Evolutionary conservation across 2,888 invertebrate species (phyloP).

Genomic region (Helobdella robusta): DNA sequence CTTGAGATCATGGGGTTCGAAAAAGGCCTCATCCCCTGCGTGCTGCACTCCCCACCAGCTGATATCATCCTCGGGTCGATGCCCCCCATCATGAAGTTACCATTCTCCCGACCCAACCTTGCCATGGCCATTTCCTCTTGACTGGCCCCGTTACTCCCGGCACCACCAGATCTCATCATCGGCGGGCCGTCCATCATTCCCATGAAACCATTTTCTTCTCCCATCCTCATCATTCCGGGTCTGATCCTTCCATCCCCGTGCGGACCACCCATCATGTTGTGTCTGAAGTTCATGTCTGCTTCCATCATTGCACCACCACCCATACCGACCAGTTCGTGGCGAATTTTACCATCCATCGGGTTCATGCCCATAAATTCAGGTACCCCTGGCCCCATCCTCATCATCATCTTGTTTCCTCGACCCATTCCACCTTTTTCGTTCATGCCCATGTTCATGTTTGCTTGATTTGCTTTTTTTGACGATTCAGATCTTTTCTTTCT

Average conservation of each 20-base stretch:
- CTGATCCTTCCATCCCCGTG: conserved; percentile 19
- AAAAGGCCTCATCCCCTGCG: too few species aligned
- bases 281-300: conserved; percentile 10
- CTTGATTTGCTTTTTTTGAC: conserved; percentile 17
- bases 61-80: not conserved
- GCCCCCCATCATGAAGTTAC: conserved; percentile 7
- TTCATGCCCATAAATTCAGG: conserved; percentile 18
- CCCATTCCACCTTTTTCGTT: not conserved
- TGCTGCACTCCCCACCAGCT: not conserved
- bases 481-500: conserved; percentile 28
- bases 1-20: too few species aligned
- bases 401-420: conserved; percentile 2
- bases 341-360: not conserved
- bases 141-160: not conserved
- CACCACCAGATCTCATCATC: not conserved
- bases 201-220: conserved; percentile 19
- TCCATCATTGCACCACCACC: conserved; percentile 18
- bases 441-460: conserved; percentile 12
- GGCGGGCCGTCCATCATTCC: conserved; percentile 26
- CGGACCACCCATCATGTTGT: conserved; percentile 19
- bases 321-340: not conserved
- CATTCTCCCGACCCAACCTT: not conserved
- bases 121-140: not conserved
- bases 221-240: conserved; percentile 26
- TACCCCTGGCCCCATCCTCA: conserved; percentile 21